A percentile compares a stretch with the other conserved stretches of the same genome.
Evolutionary conservation across 2,797 vertebrate species (phyloP).

Genomic region (Melanotaenia parkinsoni): DNA sequence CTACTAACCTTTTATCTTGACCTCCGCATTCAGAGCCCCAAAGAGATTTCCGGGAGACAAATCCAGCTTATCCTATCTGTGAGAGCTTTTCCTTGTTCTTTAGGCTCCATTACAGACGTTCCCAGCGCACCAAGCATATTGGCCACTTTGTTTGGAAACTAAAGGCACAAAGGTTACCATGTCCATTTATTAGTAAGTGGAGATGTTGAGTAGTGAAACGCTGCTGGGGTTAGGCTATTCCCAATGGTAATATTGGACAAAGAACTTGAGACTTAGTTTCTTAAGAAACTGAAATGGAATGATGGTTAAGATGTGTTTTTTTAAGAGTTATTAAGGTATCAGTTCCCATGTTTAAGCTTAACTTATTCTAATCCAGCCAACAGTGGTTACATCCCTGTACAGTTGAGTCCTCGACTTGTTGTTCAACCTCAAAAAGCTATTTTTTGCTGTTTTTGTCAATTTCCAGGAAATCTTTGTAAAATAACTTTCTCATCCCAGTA

Average conservation of each 20-base stretch:
- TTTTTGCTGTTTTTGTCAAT: not conserved
- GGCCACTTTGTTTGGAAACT: conserved; percentile 53
- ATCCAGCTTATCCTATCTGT: conserved; percentile 49
- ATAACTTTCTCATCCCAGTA: not conserved
- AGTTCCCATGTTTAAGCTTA: not conserved
- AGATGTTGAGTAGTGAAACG: conserved; percentile 4
- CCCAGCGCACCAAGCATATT: conserved; percentile 45
- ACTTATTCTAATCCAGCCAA: not conserved
- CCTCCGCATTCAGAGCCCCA: conserved; percentile 38
- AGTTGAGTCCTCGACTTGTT: too few species aligned
- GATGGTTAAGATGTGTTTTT: too few species aligned
- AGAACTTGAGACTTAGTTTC: conserved; percentile 28
- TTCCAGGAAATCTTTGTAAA: not conserved
- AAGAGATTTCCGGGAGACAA: conserved; percentile 57
- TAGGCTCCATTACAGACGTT: conserved; percentile 38
- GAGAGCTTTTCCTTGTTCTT: conserved; percentile 49
- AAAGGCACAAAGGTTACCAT: conserved; percentile 55
- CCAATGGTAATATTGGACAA: conserved; percentile 59
- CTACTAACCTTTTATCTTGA: conserved; percentile 54
- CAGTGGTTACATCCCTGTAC: too few species aligned
- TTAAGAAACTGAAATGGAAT: not conserved
- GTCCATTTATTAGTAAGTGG: conserved; percentile 17
- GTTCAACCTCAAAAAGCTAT: not conserved
- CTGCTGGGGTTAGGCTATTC: conserved; percentile 30
- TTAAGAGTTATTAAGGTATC: too few species aligned